Conservation (phyloP, 2,797 vertebrate species). For the Ispidina picta region DNA sequence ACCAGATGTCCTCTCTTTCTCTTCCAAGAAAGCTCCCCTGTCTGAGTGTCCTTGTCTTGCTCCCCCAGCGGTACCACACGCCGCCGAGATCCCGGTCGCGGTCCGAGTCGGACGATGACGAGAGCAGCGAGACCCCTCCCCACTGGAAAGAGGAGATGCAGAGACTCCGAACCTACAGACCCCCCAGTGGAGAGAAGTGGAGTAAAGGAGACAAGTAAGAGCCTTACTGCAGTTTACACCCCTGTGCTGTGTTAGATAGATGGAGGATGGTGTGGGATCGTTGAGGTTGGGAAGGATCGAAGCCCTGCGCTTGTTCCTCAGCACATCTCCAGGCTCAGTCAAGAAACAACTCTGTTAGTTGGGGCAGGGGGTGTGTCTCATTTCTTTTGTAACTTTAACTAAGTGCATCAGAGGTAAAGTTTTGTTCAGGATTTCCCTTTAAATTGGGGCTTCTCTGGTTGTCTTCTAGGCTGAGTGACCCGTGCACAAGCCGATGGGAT, state of each 20-base stretch:
- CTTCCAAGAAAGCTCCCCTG: fast-evolving
- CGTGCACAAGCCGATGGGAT: constrained; percentile 89
- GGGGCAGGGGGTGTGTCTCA: fast-evolving
- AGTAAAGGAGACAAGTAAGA: constrained; percentile 96
- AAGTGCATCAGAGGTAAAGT: neutral
- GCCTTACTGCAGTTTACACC: neutral
- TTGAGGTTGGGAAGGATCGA: too few species aligned
- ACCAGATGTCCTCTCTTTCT: neutral
- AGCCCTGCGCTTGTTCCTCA: neutral
- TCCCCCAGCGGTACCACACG: constrained; percentile 91
- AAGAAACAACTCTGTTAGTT: neutral
- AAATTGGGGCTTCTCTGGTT: neutral
- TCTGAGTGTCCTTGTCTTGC: neutral
- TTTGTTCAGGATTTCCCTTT: neutral
- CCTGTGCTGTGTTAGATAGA: fast-evolving
- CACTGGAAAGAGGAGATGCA: constrained; percentile 99
- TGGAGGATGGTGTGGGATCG: fast-evolving
- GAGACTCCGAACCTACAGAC: constrained; percentile 86
- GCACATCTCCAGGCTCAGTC: neutral
- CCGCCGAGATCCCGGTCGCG: constrained; percentile 91
- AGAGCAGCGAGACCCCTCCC: constrained; percentile 95
- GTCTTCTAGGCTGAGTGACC: constrained; percentile 79
- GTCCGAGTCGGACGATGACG: constrained; percentile 89
- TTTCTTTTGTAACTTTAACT: neutral
- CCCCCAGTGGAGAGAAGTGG: constrained; percentile 90